Evolutionary conservation across 2,888 invertebrate species (phyloP).

Genomic region (Neoitamus cyanurus): DNA sequence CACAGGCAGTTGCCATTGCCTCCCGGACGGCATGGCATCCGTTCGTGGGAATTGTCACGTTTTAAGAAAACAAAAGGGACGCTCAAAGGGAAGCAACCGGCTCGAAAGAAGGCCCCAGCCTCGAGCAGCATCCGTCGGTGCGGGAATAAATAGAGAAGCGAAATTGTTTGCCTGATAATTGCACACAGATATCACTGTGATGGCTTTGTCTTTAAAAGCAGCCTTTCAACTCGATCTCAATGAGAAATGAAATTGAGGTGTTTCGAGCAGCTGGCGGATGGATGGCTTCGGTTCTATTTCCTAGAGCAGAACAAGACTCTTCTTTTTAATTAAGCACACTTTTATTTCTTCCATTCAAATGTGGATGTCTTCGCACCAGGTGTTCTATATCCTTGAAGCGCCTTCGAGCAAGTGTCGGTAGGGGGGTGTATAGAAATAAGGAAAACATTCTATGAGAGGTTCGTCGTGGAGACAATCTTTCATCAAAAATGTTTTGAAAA

Average conservation of each 20-base stretch:
- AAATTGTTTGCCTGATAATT: not conserved
- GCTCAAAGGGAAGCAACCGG: not conserved
- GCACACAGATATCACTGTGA: not conserved
- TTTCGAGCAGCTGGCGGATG: not conserved
- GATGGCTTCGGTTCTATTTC: not conserved
- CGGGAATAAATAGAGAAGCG: not conserved
- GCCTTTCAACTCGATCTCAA: not conserved
- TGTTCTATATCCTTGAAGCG: not conserved
- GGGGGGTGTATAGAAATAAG: not conserved
- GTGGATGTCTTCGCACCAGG: not conserved
- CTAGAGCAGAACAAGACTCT: not conserved
- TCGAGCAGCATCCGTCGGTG: not conserved
- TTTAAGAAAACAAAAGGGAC: not conserved
- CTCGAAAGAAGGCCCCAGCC: not conserved
- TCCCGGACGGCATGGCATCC: not conserved
- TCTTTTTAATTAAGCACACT: constrained; percentile 1
- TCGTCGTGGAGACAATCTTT: not conserved
- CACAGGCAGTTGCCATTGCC: not conserved
- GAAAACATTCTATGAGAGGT: not conserved
- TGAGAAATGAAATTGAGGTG: not conserved
- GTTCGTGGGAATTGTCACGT: not conserved
- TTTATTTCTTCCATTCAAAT: not conserved
- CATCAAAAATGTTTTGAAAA: not conserved
- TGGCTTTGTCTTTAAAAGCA: not conserved
- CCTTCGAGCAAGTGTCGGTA: not conserved